Evolutionary conservation across 2,113 vertebrate genomes (phyloP), one percentile per base, ranked within the genome.

Genomic region (Synchiropus splendidus): DNA sequence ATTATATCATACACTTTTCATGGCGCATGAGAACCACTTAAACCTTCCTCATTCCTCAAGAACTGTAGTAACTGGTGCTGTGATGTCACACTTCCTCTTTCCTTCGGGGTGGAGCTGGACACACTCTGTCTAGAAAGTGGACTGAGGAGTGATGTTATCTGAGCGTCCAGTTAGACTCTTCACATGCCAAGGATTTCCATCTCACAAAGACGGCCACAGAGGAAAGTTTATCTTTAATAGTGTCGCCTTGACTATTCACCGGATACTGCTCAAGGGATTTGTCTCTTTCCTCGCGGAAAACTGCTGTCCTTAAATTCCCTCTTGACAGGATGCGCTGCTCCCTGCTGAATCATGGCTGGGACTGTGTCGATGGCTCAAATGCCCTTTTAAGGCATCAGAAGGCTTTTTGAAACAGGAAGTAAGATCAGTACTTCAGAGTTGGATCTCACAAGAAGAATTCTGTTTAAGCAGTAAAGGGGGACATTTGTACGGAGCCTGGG

Each of bases 361-460:
- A 66, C 58, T 14, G 40, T 59, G 58, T 72, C 53, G 41, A 79
- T 63, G 56, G 44, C 70, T 57, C 31, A 79, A 70, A 85, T 87
- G 75, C 58, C 85, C 85, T 85, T 86, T 82, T 86, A 87, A 81
- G 84, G 85, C 66, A 52, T 66, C 46, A 64, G 40, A 65, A 58
- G 43, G 58, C 52, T 64, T 78, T 78, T 80, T 68, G 33, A 80
- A 73, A 79, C 78, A 86, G 85, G 85, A 87, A 83, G 70, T 85
- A 67, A 84, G 76, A 61, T 79, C 66, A 65, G 18, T 21, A 38
- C 55, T 56, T 53, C 56, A 50, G 72, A 70, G 67, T 38, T 21
- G 50, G 77, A 64, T 70, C 64, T 66, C 17, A 14, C 39, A 62
- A 53, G 44, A 63, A 27, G 21, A 27, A 27, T 27, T 27, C 21